These are phyloP conservation scores for Hemistola chrysoprasaria DNA, from an alignment of 2,888 invertebrate genomes.

Conservation along the genomic window DNA sequence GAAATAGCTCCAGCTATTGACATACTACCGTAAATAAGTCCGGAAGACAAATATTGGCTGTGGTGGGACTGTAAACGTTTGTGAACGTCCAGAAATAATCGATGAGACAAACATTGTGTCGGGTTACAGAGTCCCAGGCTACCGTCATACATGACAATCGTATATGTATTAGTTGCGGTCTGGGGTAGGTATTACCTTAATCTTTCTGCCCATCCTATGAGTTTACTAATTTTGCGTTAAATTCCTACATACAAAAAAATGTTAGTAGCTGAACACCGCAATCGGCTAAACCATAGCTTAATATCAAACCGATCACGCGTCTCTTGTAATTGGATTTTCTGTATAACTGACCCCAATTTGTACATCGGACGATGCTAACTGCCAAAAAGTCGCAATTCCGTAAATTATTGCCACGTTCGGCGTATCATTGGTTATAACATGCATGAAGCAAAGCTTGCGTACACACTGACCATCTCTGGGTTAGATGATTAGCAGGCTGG, in stretches of 20 bases:
- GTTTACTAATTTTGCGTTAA: too few relatives aligned
- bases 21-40: slow-evolving; percentile 26
- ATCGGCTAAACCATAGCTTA: neutral
- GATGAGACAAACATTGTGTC: slow-evolving; percentile 49
- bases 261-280: neutral
- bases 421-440: slow-evolving; percentile 12
- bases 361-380: neutral
- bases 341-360: slow-evolving; percentile 3
- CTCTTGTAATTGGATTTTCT: slow-evolving; percentile 1
- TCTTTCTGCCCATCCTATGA: too few relatives aligned
- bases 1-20: slow-evolving; percentile 3
- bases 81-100: slow-evolving; percentile 53
- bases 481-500: too few relatives aligned
- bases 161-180: neutral
- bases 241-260: neutral
- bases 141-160: slow-evolving; percentile 19
- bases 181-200: too few relatives aligned
- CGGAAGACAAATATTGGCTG: slow-evolving; percentile 39
- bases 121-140: slow-evolving; percentile 36
- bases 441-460: neutral
- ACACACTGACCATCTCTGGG: neutral
- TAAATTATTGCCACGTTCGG: slow-evolving; percentile 7
- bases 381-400: neutral
- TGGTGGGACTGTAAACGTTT: slow-evolving; percentile 44
- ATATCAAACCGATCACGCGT: neutral